phyloP scores from a whole-genome alignment of 2,888 invertebrate species.

The Meandrusa payeni region DNA sequence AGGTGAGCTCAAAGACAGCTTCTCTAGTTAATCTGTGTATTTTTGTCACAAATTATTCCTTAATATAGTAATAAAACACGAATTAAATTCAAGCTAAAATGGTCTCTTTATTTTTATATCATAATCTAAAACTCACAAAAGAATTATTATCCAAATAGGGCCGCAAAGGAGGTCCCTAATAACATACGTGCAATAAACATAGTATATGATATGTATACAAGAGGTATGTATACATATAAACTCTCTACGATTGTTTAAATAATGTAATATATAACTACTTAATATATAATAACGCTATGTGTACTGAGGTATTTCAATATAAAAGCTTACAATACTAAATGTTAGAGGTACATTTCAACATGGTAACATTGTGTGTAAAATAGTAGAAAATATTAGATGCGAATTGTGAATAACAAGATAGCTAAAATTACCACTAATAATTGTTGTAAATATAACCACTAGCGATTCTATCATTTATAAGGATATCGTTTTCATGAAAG shows the following conservation, averaged over 20 bases:
- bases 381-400: slow-evolving; percentile 15
- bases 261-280: slow-evolving; percentile 14
- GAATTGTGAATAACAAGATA: slow-evolving; percentile 1
- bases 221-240: slow-evolving; percentile 17
- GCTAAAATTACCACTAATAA: no score
- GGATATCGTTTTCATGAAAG: no score
- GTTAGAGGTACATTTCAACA: slow-evolving; percentile 19
- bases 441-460: no score
- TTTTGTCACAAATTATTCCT: no score
- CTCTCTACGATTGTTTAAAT: slow-evolving; percentile 19
- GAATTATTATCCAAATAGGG: slow-evolving; percentile 13
- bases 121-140: slow-evolving; percentile 26
- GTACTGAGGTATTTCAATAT: slow-evolving; percentile 22
- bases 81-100: slow-evolving; percentile 46
- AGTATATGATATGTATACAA: slow-evolving; percentile 7
- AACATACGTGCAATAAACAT: slow-evolving; percentile 24
- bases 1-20: no score
- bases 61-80: slow-evolving; percentile 38
- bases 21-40: no score
- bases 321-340: slow-evolving; percentile 17
- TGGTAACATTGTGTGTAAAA: slow-evolving; percentile 21
- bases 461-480: no score
- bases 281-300: slow-evolving; percentile 19
- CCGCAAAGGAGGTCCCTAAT: slow-evolving; percentile 25
- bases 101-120: slow-evolving; percentile 38